Percentiles rank a stretch among this genome's conserved stretches.
Evolutionary conservation across 2,797 vertebrate species (phyloP).

Genomic region (Poeciliopsis infans): DNA sequence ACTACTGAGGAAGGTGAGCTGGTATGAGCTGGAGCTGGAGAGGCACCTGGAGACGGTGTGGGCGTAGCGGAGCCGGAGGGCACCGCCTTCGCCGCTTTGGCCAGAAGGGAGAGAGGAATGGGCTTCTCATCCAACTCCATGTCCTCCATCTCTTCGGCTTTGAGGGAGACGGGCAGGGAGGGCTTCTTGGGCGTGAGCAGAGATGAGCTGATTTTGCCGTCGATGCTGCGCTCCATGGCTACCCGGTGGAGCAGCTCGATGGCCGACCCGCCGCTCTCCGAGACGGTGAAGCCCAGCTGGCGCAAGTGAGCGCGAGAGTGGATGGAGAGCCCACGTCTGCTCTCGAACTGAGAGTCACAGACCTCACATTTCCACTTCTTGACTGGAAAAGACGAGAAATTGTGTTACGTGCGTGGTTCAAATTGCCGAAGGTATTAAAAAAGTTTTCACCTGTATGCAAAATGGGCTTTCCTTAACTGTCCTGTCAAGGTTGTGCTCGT

Average conservation of each 20-base stretch:
- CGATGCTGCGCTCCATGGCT: constrained; percentile 83
- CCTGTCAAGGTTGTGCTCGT: no score
- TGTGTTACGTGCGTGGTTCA: no score
- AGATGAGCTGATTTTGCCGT: constrained; percentile 54
- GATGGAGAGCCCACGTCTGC: constrained; percentile 88
- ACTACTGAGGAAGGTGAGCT: constrained; percentile 86
- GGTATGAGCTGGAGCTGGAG: constrained; percentile 73
- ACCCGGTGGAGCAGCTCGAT: constrained; percentile 90
- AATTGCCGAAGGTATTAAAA: neutral
- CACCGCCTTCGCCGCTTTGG: constrained; percentile 65
- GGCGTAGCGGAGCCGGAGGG: constrained; percentile 67
- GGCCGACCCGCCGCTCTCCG: constrained; percentile 89
- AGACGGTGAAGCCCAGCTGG: constrained; percentile 88
- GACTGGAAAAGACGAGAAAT: constrained; percentile 38
- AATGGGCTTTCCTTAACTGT: no score
- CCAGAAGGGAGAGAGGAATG: constrained; percentile 67
- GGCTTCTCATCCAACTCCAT: constrained; percentile 76
- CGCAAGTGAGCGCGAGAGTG: constrained; percentile 92
- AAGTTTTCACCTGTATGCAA: neutral
- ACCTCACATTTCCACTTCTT: constrained; percentile 85
- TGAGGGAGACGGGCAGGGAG: constrained; percentile 30
- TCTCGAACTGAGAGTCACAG: constrained; percentile 89
- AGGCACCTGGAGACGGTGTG: constrained; percentile 66
- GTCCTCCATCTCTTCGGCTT: constrained; percentile 71
- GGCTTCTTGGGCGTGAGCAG: constrained; percentile 70